Evolutionary conservation across 2,113 vertebrate genomes (phyloP), one percentile per base, ranked within the genome.

Genomic region (Paramisgurnus dabryanus): DNA sequence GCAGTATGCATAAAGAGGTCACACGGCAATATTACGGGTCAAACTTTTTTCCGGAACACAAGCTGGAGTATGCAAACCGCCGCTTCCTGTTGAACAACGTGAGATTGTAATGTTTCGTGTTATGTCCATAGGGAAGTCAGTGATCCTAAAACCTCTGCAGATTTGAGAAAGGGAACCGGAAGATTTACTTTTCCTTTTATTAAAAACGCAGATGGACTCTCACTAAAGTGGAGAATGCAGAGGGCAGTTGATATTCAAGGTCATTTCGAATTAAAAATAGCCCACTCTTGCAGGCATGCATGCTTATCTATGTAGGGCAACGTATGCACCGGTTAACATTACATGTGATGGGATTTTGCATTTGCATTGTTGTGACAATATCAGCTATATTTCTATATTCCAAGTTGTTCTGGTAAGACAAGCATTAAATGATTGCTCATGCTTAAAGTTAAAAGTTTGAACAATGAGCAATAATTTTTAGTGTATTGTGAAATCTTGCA

Each of bases 181-280:
- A 58, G 17, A 58, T 57, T 27, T 8, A 60, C 4, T 34, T 63
- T 73, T 13, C 17, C 50, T 27, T 61, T 41, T 83, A 67, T 43
- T 53, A 50, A 43, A 41, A 60, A 17, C 60, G 49, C 17, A 71
- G 39, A 5, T 7, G 1, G 5, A 11, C 22, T 49, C 15, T 13
- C 39, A 12, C 10, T 13, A 17, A 3, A 15, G 11, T 4, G 27
- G 18, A 34, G 47, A 10, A n/a, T 34, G 41, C 15, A 72, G 12
- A 39, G 43, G 22, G 12, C 43, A 15, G 13, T 47, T 11, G n/a
- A 75, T 47, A n/a, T 64, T 17, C 43, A 64, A 75, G 58, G 72
- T 75, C 58, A 45, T 34, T 63, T 6, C 8, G 57, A 63, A 75
- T 49, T 75, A 75, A 75, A 75, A 75, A 75, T 75, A 75, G 58